Percentiles rank a stretch among this genome's conserved stretches.
Evolutionary conservation across 2,797 vertebrate genomes (phyloP).

Genomic region (Echiichthys vipera): DNA sequence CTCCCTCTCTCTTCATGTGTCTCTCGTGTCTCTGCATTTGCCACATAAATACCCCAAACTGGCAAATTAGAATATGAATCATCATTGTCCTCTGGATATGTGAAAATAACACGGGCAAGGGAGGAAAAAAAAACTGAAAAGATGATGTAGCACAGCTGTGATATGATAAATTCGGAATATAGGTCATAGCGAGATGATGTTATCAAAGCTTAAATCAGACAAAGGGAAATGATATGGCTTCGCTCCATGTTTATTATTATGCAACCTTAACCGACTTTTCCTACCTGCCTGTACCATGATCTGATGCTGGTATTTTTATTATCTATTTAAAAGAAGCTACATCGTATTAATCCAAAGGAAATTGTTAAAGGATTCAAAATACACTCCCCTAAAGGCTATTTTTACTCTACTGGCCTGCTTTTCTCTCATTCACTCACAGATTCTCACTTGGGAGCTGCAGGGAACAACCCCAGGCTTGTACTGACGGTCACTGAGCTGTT

Average conservation of each 20-base stretch:
- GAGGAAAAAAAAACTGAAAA: background rate
- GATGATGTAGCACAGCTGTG: slow-evolving; percentile 73
- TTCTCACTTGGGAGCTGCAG: slow-evolving; percentile 44
- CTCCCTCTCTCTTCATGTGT: slow-evolving; percentile 41
- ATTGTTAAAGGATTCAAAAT: slow-evolving; percentile 5
- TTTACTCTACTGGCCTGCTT: background rate
- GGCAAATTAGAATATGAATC: slow-evolving; percentile 71
- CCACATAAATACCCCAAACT: slow-evolving; percentile 61
- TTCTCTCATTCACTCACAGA: slow-evolving; percentile 20
- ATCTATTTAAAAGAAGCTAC: background rate
- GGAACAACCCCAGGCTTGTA: slow-evolving; percentile 49
- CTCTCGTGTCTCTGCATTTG: slow-evolving; percentile 46
- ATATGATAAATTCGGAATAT: slow-evolving; percentile 68
- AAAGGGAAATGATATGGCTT: slow-evolving; percentile 65
- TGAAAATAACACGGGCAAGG: slow-evolving; percentile 8
- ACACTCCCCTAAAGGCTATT: background rate
- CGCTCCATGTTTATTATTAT: slow-evolving; percentile 59
- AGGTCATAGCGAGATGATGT: slow-evolving; percentile 70
- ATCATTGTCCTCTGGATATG: slow-evolving; percentile 52
- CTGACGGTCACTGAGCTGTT: slow-evolving; percentile 44
- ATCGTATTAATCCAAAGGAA: slow-evolving; percentile 43
- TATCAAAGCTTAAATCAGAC: slow-evolving; percentile 74
- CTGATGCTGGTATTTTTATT: slow-evolving; percentile 45
- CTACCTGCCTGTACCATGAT: background rate
- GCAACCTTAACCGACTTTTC: slow-evolving; percentile 54